Evolutionary conservation across 2,113 vertebrate species (phyloP), one percentile per base, ranked within the genome.

Genomic region (Leucosticte australis): DNA sequence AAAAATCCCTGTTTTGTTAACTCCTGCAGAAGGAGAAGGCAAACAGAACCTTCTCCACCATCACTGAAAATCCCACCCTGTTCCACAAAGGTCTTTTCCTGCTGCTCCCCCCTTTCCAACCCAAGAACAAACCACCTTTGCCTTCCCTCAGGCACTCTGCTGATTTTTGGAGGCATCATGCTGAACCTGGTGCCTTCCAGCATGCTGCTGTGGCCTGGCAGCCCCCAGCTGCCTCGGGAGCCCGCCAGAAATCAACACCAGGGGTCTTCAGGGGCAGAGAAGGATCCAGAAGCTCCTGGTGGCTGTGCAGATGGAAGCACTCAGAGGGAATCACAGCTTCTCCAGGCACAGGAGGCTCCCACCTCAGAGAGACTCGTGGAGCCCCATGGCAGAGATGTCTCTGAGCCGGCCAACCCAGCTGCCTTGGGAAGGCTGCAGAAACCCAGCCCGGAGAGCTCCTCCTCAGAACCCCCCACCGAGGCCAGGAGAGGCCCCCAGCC

Each of bases 181-280:
- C 44, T 99, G 88, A 98, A 99, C 96, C 96, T 99, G 50, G 98
- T 99, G 62, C 99, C 99, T 65, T 98, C 99, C 50, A 99, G 98
- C 91, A 98, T 99, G 99, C 96, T 99, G 63, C 97, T 99, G 96
- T 96, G 98, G 71, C 98, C 99, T 7, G 87, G 96, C 65, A 73
- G 97, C 13, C 55, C 97, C 70, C 98, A 50, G 26, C 83, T 15
- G 2, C 57, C 96, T 3, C 80, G 14, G 10, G 7, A 8, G 53
- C 19, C 67, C 13, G n/a, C 37, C 14, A 4, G 14, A 77, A 71
- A 60, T 1, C 76, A 50, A 26, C 31, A 18, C 7, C 8, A 0
- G 6, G 57, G 21, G 13, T 19, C 62, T 52, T 6, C 13, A 23
- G 7, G 0, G 56, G 39, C 41, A 41, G 47, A 30, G 63, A 6